Evolutionary conservation across 2,113 vertebrate species (phyloP).

Genomic region (Benitochromis conjunctus): DNA sequence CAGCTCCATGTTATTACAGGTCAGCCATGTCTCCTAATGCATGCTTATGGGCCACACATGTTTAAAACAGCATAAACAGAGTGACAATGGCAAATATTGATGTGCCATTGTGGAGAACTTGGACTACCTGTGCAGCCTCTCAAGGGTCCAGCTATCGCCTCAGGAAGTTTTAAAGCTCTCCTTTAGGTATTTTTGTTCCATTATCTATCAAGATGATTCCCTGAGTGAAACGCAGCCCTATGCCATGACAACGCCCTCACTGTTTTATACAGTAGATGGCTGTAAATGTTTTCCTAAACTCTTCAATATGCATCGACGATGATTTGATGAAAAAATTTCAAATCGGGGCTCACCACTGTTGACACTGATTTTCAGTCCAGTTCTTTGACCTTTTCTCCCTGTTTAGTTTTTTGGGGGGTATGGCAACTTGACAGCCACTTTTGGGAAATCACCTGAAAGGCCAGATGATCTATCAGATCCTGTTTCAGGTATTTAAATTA

Average conservation of each 20-base stretch:
- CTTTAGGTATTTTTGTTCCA: no score
- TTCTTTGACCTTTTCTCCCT: not conserved
- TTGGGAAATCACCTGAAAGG: not conserved
- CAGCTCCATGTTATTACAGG: not conserved
- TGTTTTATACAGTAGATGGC: not conserved
- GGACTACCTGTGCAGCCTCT: not conserved
- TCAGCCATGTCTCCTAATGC: not conserved
- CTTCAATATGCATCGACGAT: not conserved
- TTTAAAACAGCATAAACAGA: not conserved
- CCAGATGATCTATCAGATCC: not conserved
- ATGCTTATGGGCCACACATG: not conserved
- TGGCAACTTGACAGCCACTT: not conserved
- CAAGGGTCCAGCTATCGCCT: not conserved
- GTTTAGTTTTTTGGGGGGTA: not conserved
- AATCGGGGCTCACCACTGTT: not conserved
- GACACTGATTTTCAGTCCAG: not conserved
- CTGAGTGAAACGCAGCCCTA: not conserved
- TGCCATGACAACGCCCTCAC: not conserved
- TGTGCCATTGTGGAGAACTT: not conserved
- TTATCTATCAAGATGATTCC: not conserved
- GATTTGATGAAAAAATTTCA: not conserved
- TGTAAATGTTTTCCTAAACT: not conserved
- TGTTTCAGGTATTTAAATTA: not conserved
- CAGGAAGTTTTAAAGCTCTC: not conserved
- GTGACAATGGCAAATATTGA: not conserved